Evolutionary conservation across 2,888 invertebrate species (phyloP).

Genomic region (Notocelia uddmanniana): DNA sequence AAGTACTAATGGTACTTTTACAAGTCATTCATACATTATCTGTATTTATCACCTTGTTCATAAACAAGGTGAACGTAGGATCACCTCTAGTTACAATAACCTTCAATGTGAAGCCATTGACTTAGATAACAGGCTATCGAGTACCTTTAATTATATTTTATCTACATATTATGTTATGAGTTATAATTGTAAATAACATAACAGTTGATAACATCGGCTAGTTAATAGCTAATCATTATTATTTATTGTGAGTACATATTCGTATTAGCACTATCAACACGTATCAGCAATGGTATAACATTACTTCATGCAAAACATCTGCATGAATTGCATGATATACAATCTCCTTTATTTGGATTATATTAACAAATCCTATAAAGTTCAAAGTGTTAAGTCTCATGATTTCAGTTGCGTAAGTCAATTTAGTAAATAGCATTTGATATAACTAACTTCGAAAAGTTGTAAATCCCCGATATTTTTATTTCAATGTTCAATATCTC

Average conservation of each 20-base stretch:
- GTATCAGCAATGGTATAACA: conserved; percentile 2
- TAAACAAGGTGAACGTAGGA: conserved; percentile 1
- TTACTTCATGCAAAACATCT: conserved; percentile 13
- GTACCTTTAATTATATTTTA: conserved; percentile 10
- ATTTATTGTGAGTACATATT: background rate
- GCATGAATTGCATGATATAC: too few species aligned
- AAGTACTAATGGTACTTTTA: too few species aligned
- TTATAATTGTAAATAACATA: conserved; percentile 18
- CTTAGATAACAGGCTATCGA: conserved; percentile 21
- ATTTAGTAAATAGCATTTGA: too few species aligned
- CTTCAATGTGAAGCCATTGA: conserved; percentile 18
- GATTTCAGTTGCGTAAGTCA: too few species aligned
- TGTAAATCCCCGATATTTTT: too few species aligned
- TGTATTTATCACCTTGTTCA: background rate
- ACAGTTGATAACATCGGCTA: background rate
- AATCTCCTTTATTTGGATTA: too few species aligned
- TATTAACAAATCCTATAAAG: too few species aligned
- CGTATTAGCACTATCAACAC: background rate
- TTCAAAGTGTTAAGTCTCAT: too few species aligned
- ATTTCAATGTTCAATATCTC: too few species aligned
- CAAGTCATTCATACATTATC: too few species aligned
- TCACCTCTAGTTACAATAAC: conserved; percentile 2
- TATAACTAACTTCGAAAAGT: too few species aligned
- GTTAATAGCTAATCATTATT: conserved; percentile 4
- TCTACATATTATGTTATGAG: conserved; percentile 14